Conservation (phyloP, 2,888 invertebrate genomes). For the Mythimna impura region DNA sequence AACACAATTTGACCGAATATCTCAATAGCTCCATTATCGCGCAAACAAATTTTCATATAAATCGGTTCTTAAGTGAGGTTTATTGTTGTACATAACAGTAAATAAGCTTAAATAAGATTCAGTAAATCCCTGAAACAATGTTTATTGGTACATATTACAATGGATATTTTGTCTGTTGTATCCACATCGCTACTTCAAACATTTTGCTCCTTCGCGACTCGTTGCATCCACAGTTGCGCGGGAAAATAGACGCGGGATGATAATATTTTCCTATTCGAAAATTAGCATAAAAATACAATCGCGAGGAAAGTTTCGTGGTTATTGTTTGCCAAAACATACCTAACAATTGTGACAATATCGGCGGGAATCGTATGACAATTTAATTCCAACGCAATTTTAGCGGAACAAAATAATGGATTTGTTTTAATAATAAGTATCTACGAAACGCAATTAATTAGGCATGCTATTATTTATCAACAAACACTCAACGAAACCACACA, state of each 20-base stretch:
- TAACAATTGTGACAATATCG: not conserved
- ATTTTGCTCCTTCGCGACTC: slow-evolving; percentile 23
- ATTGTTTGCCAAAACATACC: slow-evolving; percentile 23
- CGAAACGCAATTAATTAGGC: slow-evolving; percentile 19
- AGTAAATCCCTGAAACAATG: slow-evolving; percentile 25
- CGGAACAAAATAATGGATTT: not conserved
- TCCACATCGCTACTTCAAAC: slow-evolving; percentile 21
- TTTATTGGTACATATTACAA: slow-evolving; percentile 30
- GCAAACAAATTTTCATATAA: slow-evolving; percentile 38
- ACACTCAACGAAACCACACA: slow-evolving; percentile 46
- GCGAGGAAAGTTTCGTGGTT: slow-evolving; percentile 21
- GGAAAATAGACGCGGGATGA: slow-evolving; percentile 32
- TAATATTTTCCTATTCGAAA: slow-evolving; percentile 22
- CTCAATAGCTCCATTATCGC: slow-evolving; percentile 26
- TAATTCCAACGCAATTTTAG: slow-evolving; percentile 3
- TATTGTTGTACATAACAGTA: slow-evolving; percentile 37
- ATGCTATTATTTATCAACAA: slow-evolving; percentile 41
- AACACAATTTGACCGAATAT: slow-evolving; percentile 7
- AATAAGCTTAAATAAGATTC: slow-evolving; percentile 37
- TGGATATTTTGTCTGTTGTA: slow-evolving; percentile 13
- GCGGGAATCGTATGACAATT: not conserved
- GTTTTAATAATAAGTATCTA: slow-evolving; percentile 22
- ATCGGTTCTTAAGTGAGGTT: slow-evolving; percentile 41
- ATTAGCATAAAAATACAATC: slow-evolving; percentile 49
- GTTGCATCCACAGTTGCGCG: slow-evolving; percentile 27